These are phyloP conservation scores for human (Homo sapiens) DNA, from an alignment of 2,113 vertebrate genomes.

Conservation along the genomic window DNA sequence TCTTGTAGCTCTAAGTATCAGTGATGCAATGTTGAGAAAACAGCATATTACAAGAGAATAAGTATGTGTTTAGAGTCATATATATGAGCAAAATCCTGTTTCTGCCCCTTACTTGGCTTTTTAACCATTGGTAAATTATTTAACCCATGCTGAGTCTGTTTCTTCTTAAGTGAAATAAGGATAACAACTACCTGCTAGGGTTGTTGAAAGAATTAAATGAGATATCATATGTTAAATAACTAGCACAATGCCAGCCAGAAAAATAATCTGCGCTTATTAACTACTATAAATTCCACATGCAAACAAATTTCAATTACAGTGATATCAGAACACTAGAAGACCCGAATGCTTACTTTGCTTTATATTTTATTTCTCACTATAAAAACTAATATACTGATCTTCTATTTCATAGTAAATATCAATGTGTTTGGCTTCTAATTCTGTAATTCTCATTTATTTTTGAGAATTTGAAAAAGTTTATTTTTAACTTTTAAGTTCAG, in stretches of 20 bases:
- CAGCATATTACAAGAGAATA: not conserved
- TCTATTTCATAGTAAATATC: slow-evolving; percentile 40
- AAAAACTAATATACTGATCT: slow-evolving; percentile 3
- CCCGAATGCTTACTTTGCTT: not conserved
- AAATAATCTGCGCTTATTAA: not conserved
- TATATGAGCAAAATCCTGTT: not conserved
- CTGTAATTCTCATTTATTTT: slow-evolving; percentile 43
- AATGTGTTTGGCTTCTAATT: slow-evolving; percentile 15
- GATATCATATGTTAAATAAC: not conserved
- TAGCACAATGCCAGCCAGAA: slow-evolving; percentile 19
- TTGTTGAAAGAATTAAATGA: slow-evolving; percentile 37
- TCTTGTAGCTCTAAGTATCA: not conserved
- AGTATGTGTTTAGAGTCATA: not conserved
- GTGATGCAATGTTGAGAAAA: not conserved
- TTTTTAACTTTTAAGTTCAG: no score
- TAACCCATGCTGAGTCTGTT: not conserved
- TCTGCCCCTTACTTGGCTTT: not conserved
- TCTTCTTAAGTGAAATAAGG: not conserved
- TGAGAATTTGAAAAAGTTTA: slow-evolving; percentile 26
- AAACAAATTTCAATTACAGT: slow-evolving; percentile 33
- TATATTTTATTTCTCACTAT: not conserved
- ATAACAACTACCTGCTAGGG: not conserved
- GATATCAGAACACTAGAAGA: slow-evolving; percentile 37
- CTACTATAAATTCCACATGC: not conserved
- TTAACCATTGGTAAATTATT: not conserved